Evolutionary conservation across 2,888 invertebrate genomes (phyloP).

Genomic region (Parasteatoda lunata): DNA sequence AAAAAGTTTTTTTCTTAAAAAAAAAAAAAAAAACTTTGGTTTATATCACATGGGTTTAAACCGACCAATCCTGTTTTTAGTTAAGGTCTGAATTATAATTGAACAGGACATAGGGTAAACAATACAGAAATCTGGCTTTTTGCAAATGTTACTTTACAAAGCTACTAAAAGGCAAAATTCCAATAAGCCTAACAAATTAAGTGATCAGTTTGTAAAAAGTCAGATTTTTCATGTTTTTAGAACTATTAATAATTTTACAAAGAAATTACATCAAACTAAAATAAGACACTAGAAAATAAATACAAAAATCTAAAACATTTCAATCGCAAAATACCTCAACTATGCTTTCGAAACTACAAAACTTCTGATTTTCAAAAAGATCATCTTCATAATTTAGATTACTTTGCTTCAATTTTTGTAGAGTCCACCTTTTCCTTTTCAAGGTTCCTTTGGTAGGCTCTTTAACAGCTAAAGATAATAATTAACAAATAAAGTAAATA

Average conservation of each 20-base stretch:
- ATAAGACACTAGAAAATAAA: neutral
- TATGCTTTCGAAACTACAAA: neutral
- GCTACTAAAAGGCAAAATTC: too few species aligned
- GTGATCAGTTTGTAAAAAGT: too few species aligned
- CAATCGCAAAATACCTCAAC: constrained; percentile 6
- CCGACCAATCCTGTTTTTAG: too few species aligned
- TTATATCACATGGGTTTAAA: too few species aligned
- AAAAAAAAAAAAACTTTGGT: too few species aligned
- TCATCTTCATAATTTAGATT: constrained; percentile 37
- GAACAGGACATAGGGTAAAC: neutral
- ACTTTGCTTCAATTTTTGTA: neutral
- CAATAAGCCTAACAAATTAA: too few species aligned
- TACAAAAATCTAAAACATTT: neutral
- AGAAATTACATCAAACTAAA: neutral
- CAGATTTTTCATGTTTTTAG: too few species aligned
- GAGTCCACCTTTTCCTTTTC: constrained; percentile 13
- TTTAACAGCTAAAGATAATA: neutral
- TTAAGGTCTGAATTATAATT: too few species aligned
- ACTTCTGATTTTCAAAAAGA: constrained; percentile 10
- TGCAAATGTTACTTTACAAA: too few species aligned
- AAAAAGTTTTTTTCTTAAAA: too few species aligned
- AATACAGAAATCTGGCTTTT: neutral
- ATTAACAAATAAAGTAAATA: neutral
- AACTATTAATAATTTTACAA: neutral
- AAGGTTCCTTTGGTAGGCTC: constrained; percentile 13